Conservation (phyloP, 2,797 vertebrate species). For the Telmatherina bonti region DNA sequence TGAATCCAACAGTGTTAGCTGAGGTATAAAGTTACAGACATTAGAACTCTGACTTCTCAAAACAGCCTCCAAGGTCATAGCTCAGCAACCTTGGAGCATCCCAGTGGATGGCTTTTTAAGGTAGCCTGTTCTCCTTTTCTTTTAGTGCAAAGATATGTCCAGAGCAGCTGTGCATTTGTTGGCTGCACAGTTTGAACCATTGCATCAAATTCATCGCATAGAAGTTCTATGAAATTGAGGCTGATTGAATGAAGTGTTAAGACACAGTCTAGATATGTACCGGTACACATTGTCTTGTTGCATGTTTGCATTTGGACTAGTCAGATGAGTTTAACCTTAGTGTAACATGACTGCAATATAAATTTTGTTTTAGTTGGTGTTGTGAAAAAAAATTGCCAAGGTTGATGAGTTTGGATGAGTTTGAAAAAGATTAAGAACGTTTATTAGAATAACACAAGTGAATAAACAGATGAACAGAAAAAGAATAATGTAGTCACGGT, state of each 20-base stretch:
- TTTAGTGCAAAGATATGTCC: too few species aligned
- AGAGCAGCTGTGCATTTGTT: too few species aligned
- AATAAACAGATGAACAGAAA: too few species aligned
- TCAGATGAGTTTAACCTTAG: too few species aligned
- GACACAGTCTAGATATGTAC: background rate
- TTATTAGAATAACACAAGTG: too few species aligned
- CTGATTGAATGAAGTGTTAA: background rate
- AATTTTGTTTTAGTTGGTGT: too few species aligned
- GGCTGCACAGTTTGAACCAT: background rate
- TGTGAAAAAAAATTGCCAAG: too few species aligned
- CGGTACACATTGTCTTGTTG: background rate
- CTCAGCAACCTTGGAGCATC: background rate
- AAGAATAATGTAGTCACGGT: too few species aligned
- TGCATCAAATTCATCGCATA: background rate
- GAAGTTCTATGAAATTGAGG: background rate
- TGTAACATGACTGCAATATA: too few species aligned
- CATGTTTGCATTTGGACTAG: background rate
- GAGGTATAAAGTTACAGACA: background rate
- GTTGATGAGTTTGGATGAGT: too few species aligned
- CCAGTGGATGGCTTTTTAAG: background rate
- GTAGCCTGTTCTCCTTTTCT: background rate
- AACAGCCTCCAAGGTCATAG: background rate
- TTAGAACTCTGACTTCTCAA: background rate
- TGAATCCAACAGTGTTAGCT: background rate
- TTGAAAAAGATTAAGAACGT: too few species aligned